Evolutionary conservation across 2,797 vertebrate species (phyloP).

Genomic region (Acropternis orthonyx): DNA sequence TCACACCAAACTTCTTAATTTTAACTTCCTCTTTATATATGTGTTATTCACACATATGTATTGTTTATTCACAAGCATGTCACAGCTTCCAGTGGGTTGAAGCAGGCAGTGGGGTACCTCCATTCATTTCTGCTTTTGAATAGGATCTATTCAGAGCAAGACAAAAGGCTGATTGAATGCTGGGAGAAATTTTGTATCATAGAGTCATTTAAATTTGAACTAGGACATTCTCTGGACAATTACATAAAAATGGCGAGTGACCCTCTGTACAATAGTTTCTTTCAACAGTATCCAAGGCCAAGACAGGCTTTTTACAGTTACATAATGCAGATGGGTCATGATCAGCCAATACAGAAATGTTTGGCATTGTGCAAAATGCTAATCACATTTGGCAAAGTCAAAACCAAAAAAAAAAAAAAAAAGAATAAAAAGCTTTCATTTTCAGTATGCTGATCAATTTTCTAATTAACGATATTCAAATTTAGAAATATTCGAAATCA

Average conservation of each 20-base stretch:
- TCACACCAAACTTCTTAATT: not conserved
- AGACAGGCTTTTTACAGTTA: constrained; percentile 52
- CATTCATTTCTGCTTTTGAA: constrained; percentile 57
- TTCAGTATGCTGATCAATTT: not conserved
- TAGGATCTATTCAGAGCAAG: constrained; percentile 43
- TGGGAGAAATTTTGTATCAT: constrained; percentile 55
- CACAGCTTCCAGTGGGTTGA: constrained; percentile 18
- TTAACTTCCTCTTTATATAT: constrained; percentile 10
- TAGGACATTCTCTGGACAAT: constrained; percentile 62
- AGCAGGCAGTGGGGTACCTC: constrained; percentile 7
- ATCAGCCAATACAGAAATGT: constrained; percentile 33
- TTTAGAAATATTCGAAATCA: not conserved
- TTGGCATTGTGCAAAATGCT: not conserved
- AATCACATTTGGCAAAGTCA: not conserved
- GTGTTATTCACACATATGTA: not conserved
- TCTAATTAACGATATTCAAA: not conserved
- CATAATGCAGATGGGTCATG: constrained; percentile 53
- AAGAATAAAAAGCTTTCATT: not conserved
- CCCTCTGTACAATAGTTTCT: constrained; percentile 23
- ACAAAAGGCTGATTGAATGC: constrained; percentile 57
- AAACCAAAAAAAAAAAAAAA: not conserved
- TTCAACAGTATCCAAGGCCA: constrained; percentile 41
- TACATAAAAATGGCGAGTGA: constrained; percentile 59
- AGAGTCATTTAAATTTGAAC: constrained; percentile 66
- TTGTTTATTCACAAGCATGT: constrained; percentile 29